phyloP scores from a whole-genome alignment of 1,140 invertebrate genomes.

The Drosophila kohkoa region DNA sequence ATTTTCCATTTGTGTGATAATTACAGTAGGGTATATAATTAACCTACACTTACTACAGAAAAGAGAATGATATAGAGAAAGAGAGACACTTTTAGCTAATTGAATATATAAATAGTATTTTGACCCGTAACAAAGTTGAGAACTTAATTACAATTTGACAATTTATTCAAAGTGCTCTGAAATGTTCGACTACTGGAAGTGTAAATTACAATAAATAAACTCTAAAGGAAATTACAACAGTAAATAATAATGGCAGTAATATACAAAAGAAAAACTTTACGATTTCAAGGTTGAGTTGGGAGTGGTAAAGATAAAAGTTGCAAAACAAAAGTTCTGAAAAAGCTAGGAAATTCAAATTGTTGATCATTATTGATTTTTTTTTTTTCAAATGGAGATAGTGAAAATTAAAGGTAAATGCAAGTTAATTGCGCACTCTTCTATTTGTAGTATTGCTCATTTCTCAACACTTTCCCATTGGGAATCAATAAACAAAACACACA shows the following conservation, averaged over 20 bases:
- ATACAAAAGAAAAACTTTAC: too few relatives aligned
- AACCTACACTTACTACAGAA: conserved; percentile 21
- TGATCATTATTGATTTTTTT: too few relatives aligned
- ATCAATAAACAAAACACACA: conserved; percentile 12
- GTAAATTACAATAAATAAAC: too few relatives aligned
- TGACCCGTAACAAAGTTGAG: conserved; percentile 51
- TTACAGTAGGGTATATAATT: conserved; percentile 57
- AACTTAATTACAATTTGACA: conserved; percentile 8
- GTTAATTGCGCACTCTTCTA: neutral
- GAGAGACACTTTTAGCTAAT: conserved; percentile 51
- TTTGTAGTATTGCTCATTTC: conserved; percentile 7
- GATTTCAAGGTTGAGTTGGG: too few relatives aligned
- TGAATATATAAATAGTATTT: conserved; percentile 49
- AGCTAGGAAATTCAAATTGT: too few relatives aligned
- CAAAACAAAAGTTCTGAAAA: too few relatives aligned
- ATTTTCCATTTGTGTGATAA: conserved; percentile 14
- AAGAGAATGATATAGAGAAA: neutral
- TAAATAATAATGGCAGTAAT: too few relatives aligned
- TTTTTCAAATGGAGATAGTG: too few relatives aligned
- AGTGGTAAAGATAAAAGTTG: too few relatives aligned
- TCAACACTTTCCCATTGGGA: conserved; percentile 11
- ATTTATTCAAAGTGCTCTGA: conserved; percentile 1
- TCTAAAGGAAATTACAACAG: too few relatives aligned
- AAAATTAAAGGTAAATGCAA: neutral
- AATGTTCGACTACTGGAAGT: neutral